These are phyloP conservation scores for Parus major DNA, from an alignment of 2,113 vertebrate species.

Conservation along the genomic window DNA sequence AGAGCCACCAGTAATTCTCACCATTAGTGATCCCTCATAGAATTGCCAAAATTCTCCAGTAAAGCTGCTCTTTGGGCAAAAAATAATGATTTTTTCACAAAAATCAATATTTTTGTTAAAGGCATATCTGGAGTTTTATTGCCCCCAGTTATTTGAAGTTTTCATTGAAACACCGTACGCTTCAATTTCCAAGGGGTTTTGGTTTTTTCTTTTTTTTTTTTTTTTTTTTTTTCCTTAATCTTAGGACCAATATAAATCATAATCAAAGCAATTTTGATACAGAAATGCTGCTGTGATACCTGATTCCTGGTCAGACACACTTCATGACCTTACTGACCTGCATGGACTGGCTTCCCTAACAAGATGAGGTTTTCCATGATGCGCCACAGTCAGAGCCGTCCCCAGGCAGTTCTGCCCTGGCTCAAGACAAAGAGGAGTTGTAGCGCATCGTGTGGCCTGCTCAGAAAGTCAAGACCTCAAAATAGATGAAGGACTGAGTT, in stretches of 20 bases:
- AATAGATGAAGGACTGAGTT: background rate
- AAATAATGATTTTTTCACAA: slow-evolving; percentile 21
- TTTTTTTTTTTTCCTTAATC: background rate
- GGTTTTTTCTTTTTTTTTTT: background rate
- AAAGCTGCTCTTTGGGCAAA: background rate
- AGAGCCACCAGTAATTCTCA: slow-evolving; percentile 50
- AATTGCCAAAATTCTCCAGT: slow-evolving; percentile 31
- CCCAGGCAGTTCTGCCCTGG: background rate
- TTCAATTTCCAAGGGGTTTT: background rate
- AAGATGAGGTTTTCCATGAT: background rate
- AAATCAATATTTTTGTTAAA: background rate
- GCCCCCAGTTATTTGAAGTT: background rate
- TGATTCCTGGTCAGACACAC: background rate
- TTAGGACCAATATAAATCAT: background rate
- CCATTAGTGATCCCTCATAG: slow-evolving; percentile 11
- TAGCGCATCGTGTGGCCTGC: background rate
- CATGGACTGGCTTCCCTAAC: background rate
- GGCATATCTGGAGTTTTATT: background rate
- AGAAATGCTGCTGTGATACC: slow-evolving; percentile 1
- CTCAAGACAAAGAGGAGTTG: background rate
- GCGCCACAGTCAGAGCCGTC: accelerated
- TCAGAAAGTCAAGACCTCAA: background rate
- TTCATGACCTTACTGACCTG: background rate
- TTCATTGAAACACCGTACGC: background rate
- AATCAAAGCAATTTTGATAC: slow-evolving; percentile 19